Evolutionary conservation across 1,140 invertebrate species (phyloP), one percentile per base, ranked within the genome.

Genomic region (Cydia pomonella): DNA sequence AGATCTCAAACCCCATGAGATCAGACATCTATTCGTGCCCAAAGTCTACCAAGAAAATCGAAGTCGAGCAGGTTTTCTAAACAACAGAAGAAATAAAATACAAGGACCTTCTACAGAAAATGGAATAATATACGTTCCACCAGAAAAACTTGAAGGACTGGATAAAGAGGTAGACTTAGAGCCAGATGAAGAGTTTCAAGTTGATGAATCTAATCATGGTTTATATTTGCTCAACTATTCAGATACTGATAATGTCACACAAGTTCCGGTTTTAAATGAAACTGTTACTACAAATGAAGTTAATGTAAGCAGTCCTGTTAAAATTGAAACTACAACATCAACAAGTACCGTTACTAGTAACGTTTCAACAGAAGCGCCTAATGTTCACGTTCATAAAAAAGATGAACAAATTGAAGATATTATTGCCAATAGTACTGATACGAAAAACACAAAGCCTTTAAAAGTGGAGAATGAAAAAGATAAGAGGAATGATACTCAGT

Each of bases 121-220:
- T 78, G 78, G 82, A 74, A 82, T 90, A 73, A 79, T 92, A 29
- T 92, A 92, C 74, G 82, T 92, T 47, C 90, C 91, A 82, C 88
- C 90, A 41, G 89, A 93, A 75, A 92, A 92, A 79, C 80, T 89
- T 77, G 91, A 93, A 81, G 89, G 86, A 9, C 77, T 87, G 13
- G 90, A 93, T 62, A 92, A 93, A 80, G 92, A 91, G 83, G 80
- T 88, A 33, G 87, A 93, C 74, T 80, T 93, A 76, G 93, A 93
- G 79, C 92, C 92, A 0, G 93, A 93, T 64, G 93, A 93, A 86
- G 92, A 93, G 71, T 93, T 93, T 74, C 92, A 93, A 86, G 93
- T 93, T 1, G 92, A 93, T 75, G 93, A 93, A 84, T 93, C 92
- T 1, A 93, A 93, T 80, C 93, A 93, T 83, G 93, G 92, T 53